Base-by-base conservation (phyloP, 2,113 vertebrate species). In the Phodopus roborovskii region DNA sequence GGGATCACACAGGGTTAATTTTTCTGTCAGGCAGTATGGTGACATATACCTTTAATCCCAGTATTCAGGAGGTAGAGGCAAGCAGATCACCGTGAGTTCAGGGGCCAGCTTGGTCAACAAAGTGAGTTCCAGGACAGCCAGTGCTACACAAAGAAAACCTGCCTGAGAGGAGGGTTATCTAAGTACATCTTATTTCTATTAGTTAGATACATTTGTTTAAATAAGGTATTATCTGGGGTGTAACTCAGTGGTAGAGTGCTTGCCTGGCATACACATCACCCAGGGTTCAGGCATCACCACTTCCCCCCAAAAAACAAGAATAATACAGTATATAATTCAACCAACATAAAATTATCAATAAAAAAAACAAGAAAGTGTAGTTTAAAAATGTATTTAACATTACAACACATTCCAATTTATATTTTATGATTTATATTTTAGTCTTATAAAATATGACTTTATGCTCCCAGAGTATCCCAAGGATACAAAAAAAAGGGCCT, bases 311-410 rank as follows among this genome's bases (percentile, higher is more conserved):
- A 56, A 83, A 39, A 7, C 16, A 62, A 10, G 5, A 60, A 17
- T 62, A 62, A 42, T 42, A 42, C 2, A 28, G 56, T 22, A 42
- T 39, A 62, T 42, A 60, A 10, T 42, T 77, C 26, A 60, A 62
- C n/a, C n/a, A 62, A 83, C 24, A 39, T 60, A 62, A 42, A 62
- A 39, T 42, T 42, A 83, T 42, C 22, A 58, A 42, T 42, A 39
- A 62, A 24, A 45, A 33, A 56, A 62, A 48, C 33, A 19, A 12
- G 24, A 86, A 82, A 78, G 66, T 33, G 39, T 33, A 78, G 77
- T 92, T 88, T 11, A 20, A 87, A 94, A 94, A 70, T 36, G 53
- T 88, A 95, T 82, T 82, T 93, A 86, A 79, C 33, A 90, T 68
- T 91, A 77, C 0, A 70, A 60, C 33, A 66, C 58, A 92, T 73